Percentiles rank a stretch among this genome's conserved stretches.
phyloP scores from a whole-genome alignment of 2,888 invertebrate genomes.

The Ochlodes sylvanus region DNA sequence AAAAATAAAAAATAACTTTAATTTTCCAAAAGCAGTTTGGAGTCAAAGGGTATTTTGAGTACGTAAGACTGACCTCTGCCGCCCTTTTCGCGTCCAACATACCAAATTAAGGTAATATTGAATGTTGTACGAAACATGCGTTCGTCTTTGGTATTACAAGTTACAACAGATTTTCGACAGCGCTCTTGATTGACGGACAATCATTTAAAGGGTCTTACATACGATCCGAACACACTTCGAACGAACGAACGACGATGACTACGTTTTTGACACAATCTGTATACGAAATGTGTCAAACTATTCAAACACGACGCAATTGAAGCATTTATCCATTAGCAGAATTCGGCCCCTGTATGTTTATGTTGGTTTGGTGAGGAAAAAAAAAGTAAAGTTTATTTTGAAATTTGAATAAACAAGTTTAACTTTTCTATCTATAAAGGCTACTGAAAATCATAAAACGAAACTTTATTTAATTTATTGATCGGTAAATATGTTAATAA shows the following conservation, averaged over 20 bases:
- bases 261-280: too few relatives aligned
- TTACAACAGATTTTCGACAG: constrained; percentile 56
- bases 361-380: too few relatives aligned
- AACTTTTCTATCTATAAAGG: too few relatives aligned
- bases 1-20: not conserved
- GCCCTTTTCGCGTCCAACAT: constrained; percentile 58
- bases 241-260: too few relatives aligned
- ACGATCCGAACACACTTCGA: not conserved
- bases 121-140: constrained; percentile 48
- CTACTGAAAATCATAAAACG: too few relatives aligned
- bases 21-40: constrained; percentile 26
- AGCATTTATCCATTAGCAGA: too few relatives aligned
- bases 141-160: constrained; percentile 43
- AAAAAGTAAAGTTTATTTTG: too few relatives aligned
- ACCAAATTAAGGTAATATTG: constrained; percentile 67
- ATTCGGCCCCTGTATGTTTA: too few relatives aligned
- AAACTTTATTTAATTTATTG: too few relatives aligned
- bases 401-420: too few relatives aligned
- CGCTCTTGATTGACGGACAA: constrained; percentile 71
- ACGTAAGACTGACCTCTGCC: constrained; percentile 50
- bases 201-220: constrained; percentile 60
- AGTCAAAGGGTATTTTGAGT: constrained; percentile 53
- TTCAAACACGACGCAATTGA: not conserved
- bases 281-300: not conserved
- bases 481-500: too few relatives aligned